Percentiles rank a stretch among this genome's conserved stretches.
phyloP scores from a whole-genome alignment of 64 coral and sea anemone genomes.

The Montipora foliosa region DNA sequence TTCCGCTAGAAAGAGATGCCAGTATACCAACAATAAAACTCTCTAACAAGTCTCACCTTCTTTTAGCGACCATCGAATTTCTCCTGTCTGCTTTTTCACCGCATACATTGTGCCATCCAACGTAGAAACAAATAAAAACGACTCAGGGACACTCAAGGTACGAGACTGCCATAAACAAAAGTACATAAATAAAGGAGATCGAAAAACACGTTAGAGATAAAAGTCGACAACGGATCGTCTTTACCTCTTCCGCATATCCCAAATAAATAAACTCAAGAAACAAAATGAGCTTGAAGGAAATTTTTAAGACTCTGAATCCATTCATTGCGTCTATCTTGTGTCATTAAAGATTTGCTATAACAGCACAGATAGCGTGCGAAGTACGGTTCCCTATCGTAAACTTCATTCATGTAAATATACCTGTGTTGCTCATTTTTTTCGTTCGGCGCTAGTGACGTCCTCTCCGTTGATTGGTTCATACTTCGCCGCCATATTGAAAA shows the following conservation, averaged over 20 bases:
- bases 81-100: slow-evolving; percentile 87
- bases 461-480: slow-evolving; percentile 59
- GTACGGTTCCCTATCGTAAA: not conserved
- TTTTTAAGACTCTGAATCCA: not conserved
- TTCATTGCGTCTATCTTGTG: slow-evolving; percentile 19
- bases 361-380: not conserved
- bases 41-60: slow-evolving; percentile 68
- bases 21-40: not conserved
- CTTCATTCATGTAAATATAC: slow-evolving; percentile 38
- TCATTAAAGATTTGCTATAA: not conserved
- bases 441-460: slow-evolving; percentile 74
- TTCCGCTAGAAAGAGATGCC: not conserved
- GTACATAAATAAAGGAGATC: slow-evolving; percentile 5
- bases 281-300: not conserved
- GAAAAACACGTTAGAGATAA: not conserved
- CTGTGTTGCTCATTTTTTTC: slow-evolving; percentile 2
- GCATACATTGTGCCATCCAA: slow-evolving; percentile 96
- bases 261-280: not conserved
- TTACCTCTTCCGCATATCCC: slow-evolving; percentile 16
- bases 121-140: slow-evolving; percentile 91
- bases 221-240: not conserved
- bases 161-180: slow-evolving; percentile 52
- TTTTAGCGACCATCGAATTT: slow-evolving; percentile 91
- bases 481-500: not conserved
- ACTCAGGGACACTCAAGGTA: slow-evolving; percentile 89